Base-by-base conservation (phyloP, 2,113 vertebrate genomes). In the Camelus bactrianus region DNA sequence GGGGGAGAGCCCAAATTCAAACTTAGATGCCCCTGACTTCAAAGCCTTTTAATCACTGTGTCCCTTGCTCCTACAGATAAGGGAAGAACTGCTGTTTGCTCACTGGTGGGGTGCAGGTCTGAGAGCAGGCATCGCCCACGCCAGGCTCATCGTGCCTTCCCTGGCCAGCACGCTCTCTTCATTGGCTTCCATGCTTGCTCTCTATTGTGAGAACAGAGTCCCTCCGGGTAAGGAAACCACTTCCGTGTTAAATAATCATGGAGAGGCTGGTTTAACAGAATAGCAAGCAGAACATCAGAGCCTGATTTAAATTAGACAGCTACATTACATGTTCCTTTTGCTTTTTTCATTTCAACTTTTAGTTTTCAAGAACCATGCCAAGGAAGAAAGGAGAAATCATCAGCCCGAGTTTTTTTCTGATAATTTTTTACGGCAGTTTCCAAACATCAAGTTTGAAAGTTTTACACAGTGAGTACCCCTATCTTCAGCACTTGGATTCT, bases 41-140 rank as follows among this genome's bases (percentile, higher is more conserved):
- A 69, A 80, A 84, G 8, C 24, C 26, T 83, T 79, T 80, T 73
- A 46, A 52, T 81, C 46, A 28, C 14, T 8, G 1, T 50, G 15
- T 54, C 50, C 15, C 6, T 8, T 52, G 38, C 5, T 3, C 26
- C 10, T 62, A 8, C 3, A 1, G n/a, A 38, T 3, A n/a, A 70
- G 73, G 32, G 50, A 91, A 38, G 81, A 58, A 15, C 28, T 22
- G 1, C 28, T 9, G 32, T 42, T 46, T 54, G 20, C 14, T 22
- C 3, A 1, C 13, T 54, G n/a, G 9, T 10, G 14, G 1, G 1
- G 13, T 19, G 2, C 16, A 75, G 14, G 35, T 42, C 2, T 28
- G 11, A 62, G 17, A 3, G 0, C 28, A 85, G 19, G 8, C 16
- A 69, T 65, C 26, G 30, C 38, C 2, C 1, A 28, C 12, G 10